Percentiles rank a stretch among this genome's conserved stretches.
phyloP scores from a whole-genome alignment of 1,140 invertebrate genomes.

The Drosophila serrata region DNA sequence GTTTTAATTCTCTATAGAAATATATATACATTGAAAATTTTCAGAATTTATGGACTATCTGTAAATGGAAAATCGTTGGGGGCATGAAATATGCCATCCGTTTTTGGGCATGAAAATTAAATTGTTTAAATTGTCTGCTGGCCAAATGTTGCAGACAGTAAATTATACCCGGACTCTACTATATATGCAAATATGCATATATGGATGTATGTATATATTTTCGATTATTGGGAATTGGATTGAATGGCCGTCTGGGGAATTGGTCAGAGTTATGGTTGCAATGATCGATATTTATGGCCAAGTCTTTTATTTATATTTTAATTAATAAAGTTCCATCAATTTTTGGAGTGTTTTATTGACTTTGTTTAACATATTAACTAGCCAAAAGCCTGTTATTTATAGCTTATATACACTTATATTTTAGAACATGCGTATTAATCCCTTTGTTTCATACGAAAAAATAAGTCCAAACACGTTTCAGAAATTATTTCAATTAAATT shows the following conservation, averaged over 20 bases:
- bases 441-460: too few relatives aligned
- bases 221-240: slow-evolving; percentile 16
- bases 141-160: slow-evolving; percentile 12
- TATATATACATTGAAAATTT: too few relatives aligned
- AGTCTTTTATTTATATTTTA: slow-evolving; percentile 3
- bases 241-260: slow-evolving; percentile 9
- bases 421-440: background rate
- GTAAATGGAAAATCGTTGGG: slow-evolving; percentile 5
- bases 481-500: slow-evolving; percentile 21
- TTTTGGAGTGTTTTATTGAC: background rate
- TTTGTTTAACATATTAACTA: background rate
- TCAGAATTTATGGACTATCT: background rate
- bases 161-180: slow-evolving; percentile 13
- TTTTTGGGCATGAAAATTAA: slow-evolving; percentile 4
- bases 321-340: background rate
- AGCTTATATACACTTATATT: background rate
- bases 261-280: background rate
- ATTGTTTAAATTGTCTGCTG: slow-evolving; percentile 17
- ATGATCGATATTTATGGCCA: slow-evolving; percentile 2
- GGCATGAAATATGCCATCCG: background rate
- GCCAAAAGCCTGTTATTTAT: background rate
- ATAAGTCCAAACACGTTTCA: background rate
- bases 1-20: background rate
- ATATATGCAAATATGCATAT: slow-evolving; percentile 17
- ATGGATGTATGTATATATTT: background rate